Conservation (phyloP, 2,888 invertebrate species). For the Tenthredo amoena region DNA sequence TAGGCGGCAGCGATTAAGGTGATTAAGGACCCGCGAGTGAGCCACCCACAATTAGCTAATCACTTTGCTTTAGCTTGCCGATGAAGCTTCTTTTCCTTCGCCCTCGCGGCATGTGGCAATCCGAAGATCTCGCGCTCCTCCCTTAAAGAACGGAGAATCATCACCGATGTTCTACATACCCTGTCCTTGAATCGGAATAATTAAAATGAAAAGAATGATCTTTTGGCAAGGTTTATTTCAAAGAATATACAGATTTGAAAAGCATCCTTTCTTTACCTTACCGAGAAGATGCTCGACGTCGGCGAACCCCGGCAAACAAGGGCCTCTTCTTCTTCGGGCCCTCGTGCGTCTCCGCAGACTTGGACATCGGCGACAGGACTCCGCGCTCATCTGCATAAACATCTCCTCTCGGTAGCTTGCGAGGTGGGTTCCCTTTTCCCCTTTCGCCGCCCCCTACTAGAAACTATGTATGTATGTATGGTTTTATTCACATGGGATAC, state of each 20-base stretch:
- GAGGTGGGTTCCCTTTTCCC: constrained; percentile 56
- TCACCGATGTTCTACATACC: neutral
- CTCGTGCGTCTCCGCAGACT: constrained; percentile 50
- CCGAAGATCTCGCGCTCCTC: neutral
- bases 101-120: neutral
- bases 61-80: constrained; percentile 65
- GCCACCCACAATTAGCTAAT: constrained; percentile 71
- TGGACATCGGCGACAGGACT: constrained; percentile 60
- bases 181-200: neutral
- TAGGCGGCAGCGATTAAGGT: constrained; percentile 72
- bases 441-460: constrained; percentile 14
- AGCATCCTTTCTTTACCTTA: neutral
- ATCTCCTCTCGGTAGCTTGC: constrained; percentile 67
- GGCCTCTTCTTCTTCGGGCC: constrained; percentile 10
- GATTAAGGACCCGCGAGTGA: constrained; percentile 68
- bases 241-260: neutral
- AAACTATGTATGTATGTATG: neutral
- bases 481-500: neutral
- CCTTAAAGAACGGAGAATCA: neutral
- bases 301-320: constrained; percentile 28
- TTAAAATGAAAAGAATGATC: neutral
- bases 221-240: neutral
- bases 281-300: neutral
- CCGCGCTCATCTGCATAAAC: constrained; percentile 74
- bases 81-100: neutral